A percentile compares a stretch with the other conserved stretches of the same genome.
Conservation (phyloP, 1,140 invertebrate species). For the Gryon sp. region DNA sequence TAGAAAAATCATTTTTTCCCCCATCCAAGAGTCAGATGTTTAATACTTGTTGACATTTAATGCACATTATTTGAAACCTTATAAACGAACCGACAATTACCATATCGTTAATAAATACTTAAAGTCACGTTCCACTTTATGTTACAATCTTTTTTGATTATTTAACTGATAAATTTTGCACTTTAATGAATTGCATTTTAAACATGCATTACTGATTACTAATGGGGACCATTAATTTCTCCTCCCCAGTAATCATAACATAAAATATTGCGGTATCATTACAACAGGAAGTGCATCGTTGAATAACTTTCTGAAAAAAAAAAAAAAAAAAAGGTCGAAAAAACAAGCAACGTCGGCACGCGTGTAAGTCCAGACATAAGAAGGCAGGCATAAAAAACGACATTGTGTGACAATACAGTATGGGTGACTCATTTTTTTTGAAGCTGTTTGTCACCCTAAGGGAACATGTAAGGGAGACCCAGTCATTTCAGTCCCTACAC, state of each 20-base stretch:
- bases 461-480: constrained; percentile 44
- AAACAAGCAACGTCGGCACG: background rate
- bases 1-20: constrained; percentile 29
- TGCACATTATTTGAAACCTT: too few relatives aligned
- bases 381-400: constrained; percentile 27
- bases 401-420: constrained; percentile 39
- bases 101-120: too few relatives aligned
- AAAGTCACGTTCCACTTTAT: too few relatives aligned
- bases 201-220: too few relatives aligned
- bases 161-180: too few relatives aligned
- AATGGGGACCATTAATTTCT: constrained; percentile 6
- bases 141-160: too few relatives aligned
- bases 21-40: too few relatives aligned
- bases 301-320: constrained; percentile 1
- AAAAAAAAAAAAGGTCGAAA: constrained; percentile 22
- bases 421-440: constrained; percentile 58
- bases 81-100: too few relatives aligned
- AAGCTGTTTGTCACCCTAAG: constrained; percentile 46
- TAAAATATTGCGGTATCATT: constrained; percentile 38
- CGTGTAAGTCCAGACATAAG: constrained; percentile 14
- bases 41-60: too few relatives aligned
- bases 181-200: too few relatives aligned
- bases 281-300: constrained; percentile 31
- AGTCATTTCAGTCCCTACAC: constrained; percentile 54
- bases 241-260: background rate